A percentile compares a stretch with the other conserved stretches of the same genome.
Conservation (phyloP, 1,140 invertebrate species). For the Zaprionus gabonicus region DNA sequence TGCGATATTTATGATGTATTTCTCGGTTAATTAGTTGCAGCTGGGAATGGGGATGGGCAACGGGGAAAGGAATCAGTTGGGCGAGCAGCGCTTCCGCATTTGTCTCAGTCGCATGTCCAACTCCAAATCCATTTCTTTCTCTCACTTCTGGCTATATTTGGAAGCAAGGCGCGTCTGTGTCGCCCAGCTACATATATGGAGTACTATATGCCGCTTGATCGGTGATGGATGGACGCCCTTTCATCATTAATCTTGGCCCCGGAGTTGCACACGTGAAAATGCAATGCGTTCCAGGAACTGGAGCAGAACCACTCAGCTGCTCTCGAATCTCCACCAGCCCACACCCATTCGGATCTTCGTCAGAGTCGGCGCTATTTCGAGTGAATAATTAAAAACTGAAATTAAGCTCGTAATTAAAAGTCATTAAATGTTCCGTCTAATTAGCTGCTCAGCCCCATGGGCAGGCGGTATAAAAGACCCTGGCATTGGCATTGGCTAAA, state of each 20-base stretch:
- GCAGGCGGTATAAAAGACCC: conserved; percentile 46
- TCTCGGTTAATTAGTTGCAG: conserved; percentile 83
- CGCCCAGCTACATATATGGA: conserved; percentile 7
- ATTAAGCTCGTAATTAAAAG: conserved; percentile 71
- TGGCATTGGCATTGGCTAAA: not conserved
- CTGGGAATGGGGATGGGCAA: conserved; percentile 52
- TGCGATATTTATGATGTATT: conserved; percentile 80
- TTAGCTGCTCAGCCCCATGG: conserved; percentile 32
- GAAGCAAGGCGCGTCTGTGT: conserved; percentile 44
- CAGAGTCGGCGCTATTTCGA: conserved; percentile 8
- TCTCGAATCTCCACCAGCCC: not conserved
- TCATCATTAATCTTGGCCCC: conserved; percentile 70
- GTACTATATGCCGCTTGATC: conserved; percentile 61
- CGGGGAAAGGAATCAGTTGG: not conserved
- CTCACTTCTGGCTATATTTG: conserved; percentile 62
- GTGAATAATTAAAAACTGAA: conserved; percentile 62
- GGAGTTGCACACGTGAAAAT: conserved; percentile 60
- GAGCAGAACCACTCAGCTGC: conserved; percentile 54
- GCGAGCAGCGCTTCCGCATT: conserved; percentile 22
- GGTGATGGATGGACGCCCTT: conserved; percentile 71
- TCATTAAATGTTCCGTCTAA: conserved; percentile 65
- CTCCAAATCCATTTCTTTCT: conserved; percentile 40
- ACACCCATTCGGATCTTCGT: not conserved
- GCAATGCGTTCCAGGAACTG: conserved; percentile 67
- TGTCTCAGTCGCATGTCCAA: conserved; percentile 25